A percentile compares a stretch with the other conserved stretches of the same genome.
These are phyloP conservation scores for Eupeodes corollae DNA, from an alignment of 1,140 invertebrate genomes.

Conservation along the genomic window DNA sequence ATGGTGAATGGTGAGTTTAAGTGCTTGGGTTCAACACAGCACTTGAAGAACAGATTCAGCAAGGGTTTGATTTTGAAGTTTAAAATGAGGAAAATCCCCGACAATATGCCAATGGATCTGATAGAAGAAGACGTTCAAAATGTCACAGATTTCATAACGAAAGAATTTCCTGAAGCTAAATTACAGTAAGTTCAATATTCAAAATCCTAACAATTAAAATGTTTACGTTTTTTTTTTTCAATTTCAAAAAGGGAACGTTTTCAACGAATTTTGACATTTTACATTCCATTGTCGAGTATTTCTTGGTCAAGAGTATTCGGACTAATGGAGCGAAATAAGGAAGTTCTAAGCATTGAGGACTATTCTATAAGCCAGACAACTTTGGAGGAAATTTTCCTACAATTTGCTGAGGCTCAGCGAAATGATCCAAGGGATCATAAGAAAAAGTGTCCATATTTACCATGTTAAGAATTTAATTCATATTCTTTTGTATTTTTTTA, in stretches of 20 bases:
- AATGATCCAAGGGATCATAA: too few relatives aligned
- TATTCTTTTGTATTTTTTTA: too few relatives aligned
- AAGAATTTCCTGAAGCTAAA: constrained; percentile 26
- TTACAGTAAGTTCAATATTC: constrained; percentile 13
- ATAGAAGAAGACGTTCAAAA: not conserved
- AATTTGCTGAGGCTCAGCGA: constrained; percentile 7
- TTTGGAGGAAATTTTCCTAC: constrained; percentile 58
- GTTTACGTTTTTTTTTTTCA: constrained; percentile 30
- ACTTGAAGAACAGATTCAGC: constrained; percentile 51
- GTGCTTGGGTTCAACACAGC: constrained; percentile 53
- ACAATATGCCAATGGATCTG: not conserved
- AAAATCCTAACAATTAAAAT: constrained; percentile 39
- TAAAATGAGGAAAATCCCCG: not conserved
- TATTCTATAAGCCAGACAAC: constrained; percentile 72
- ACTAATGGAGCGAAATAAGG: constrained; percentile 50
- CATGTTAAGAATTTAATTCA: too few relatives aligned
- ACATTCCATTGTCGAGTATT: constrained; percentile 43
- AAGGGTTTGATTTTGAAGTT: constrained; percentile 44
- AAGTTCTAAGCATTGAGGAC: constrained; percentile 53
- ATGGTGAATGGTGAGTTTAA: constrained; percentile 71
- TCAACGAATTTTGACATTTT: constrained; percentile 50
- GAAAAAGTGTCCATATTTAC: too few relatives aligned
- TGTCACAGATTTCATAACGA: constrained; percentile 19
- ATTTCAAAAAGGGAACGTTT: constrained; percentile 48
- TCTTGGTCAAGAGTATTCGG: constrained; percentile 61